These are phyloP conservation scores for Dasyurus viverrinus DNA, from an alignment of 2,113 vertebrate genomes.

Conservation along the genomic window DNA sequence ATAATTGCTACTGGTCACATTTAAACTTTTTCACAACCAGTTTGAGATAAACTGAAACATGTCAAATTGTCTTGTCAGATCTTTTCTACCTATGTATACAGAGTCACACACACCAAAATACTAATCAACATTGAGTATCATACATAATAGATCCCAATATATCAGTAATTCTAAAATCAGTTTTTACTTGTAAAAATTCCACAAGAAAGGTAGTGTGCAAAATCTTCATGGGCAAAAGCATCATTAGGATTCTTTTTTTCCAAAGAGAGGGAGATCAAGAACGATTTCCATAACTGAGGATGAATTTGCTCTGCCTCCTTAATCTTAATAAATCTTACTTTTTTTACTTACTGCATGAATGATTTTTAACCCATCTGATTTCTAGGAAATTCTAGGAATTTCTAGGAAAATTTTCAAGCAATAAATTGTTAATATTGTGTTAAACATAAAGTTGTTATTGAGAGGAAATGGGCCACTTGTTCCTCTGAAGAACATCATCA, in stretches of 20 bases:
- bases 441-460: not conserved
- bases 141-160: not conserved
- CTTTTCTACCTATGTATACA: not conserved
- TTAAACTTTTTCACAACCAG: not conserved
- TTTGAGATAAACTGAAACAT: not conserved
- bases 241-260: not conserved
- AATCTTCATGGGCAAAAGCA: not conserved
- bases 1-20: constrained; percentile 8
- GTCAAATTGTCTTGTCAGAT: not conserved
- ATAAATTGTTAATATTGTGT: not conserved
- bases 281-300: not conserved
- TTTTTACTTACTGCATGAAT: too few species aligned
- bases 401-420: constrained; percentile 1
- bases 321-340: not conserved
- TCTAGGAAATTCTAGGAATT: constrained; percentile 22
- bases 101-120: not conserved
- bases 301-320: not conserved
- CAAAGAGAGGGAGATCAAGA: not conserved
- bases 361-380: not conserved
- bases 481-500: not conserved
- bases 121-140: not conserved
- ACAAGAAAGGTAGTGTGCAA: not conserved
- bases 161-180: not conserved
- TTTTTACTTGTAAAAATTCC: constrained; percentile 6
- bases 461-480: not conserved